Base-by-base conservation (phyloP, 1,140 invertebrate species). In the Copidosoma floridanum region DNA sequence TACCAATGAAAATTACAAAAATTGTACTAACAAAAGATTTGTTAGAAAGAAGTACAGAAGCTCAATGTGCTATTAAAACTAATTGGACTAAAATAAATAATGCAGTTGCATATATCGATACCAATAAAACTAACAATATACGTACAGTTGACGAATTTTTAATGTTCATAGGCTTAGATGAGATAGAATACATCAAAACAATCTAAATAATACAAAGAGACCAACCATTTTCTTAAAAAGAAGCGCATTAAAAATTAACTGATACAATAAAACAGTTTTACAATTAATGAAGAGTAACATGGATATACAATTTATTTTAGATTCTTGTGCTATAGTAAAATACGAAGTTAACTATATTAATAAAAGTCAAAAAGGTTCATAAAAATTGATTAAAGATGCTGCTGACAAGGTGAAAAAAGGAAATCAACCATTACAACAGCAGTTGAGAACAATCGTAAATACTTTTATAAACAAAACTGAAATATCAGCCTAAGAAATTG, bases 181-280 rank as follows among this genome's bases (percentile, higher is more conserved):
- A 37, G 38, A 23, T 12, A 5, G 48, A 52, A 52, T 52, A 52
- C 23, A 37, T 52, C 11, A 18, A 37, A 1, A 37, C 38, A 3
- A 52, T 52, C 23, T 18, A 35, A 20, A 37, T 20, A 35, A 37
- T n/a, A 16, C 18, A 21, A 61, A 38, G 52, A 18, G 53, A 50
- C 44, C 57, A 14, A 55, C 52, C 20, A 48, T 64, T n/a, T 60
- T 55, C 5, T 53, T 64, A 26, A 24, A 52, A 40, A 29, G 63
- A 60, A 35, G 44, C 35, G 57, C 55, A 56, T 40, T 52, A 23
- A 50, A 24, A 38, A 61, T 61, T 12, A 64, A 61, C 24, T 16
- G 57, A 3, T 64, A 64, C 43, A 64, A 64, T 57, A 56, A 60
- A 46, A 14, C 46, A 23, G 52, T 64, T 46, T 46, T 60, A n/a